Percentiles rank a stretch among this genome's conserved stretches.
These are phyloP conservation scores for Silurus aristotelis DNA, from an alignment of 2,797 vertebrate species.

Conservation along the genomic window DNA sequence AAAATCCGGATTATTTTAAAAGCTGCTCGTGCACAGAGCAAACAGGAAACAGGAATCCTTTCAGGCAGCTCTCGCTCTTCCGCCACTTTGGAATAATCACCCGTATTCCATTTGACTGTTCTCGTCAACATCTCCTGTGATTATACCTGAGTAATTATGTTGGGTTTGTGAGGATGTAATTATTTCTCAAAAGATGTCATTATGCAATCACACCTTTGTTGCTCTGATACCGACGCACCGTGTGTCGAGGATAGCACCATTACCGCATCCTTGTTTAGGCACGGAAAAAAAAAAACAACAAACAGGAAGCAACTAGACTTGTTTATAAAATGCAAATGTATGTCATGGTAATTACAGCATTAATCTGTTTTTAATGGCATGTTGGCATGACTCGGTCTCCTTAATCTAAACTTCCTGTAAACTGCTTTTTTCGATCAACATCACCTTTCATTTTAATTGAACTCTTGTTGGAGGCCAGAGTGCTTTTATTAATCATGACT, in stretches of 20 bases:
- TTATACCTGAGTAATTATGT: constrained; percentile 59
- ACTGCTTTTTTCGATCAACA: constrained; percentile 42
- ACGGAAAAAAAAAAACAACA: neutral
- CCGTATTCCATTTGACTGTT: constrained; percentile 37
- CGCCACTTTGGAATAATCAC: constrained; percentile 13
- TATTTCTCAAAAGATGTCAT: constrained; percentile 63
- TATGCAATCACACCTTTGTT: constrained; percentile 63
- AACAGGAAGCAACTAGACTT: neutral
- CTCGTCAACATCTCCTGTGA: constrained; percentile 43
- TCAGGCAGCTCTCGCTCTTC: neutral
- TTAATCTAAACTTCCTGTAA: constrained; percentile 47
- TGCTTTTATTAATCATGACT: constrained; percentile 52
- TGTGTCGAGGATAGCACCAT: neutral
- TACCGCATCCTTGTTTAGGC: constrained; percentile 17
- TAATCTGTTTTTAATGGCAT: constrained; percentile 46
- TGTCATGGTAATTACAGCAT: constrained; percentile 30
- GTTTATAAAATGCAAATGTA: constrained; percentile 36
- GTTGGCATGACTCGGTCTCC: constrained; percentile 13
- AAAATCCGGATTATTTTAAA: neutral
- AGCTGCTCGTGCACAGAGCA: neutral
- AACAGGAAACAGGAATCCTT: constrained; percentile 13
- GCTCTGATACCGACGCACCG: neutral
- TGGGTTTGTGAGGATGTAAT: constrained; percentile 59
- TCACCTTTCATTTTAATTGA: constrained; percentile 49
- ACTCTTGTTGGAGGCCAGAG: constrained; percentile 40